A percentile compares a stretch with the other conserved stretches of the same genome.
phyloP scores from a whole-genome alignment of 2,797 vertebrate species.

The Gymnopithys bicolor region DNA sequence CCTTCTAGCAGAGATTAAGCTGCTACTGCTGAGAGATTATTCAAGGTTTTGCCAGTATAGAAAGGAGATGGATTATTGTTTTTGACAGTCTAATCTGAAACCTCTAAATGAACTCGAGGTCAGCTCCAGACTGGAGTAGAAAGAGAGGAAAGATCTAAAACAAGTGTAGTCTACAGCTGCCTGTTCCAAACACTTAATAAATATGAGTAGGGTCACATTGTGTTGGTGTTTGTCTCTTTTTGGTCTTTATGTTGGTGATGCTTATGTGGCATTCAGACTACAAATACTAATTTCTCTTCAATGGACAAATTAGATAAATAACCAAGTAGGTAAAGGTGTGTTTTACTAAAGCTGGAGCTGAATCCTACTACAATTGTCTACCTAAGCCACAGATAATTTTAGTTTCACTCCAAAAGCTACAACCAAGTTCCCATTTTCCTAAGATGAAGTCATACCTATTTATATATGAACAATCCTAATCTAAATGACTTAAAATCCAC shows the following conservation, averaged over 20 bases:
- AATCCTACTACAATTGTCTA: not conserved
- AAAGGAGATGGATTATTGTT: constrained; percentile 1
- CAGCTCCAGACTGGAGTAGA: not conserved
- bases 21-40: no score
- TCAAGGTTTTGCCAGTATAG: no score
- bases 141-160: not conserved
- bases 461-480: not conserved
- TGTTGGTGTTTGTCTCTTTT: not conserved
- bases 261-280: not conserved
- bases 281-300: not conserved
- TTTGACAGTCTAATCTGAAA: constrained; percentile 1
- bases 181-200: not conserved
- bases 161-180: not conserved
- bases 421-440: not conserved
- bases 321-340: not conserved
- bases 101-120: not conserved
- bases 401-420: not conserved
- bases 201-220: not conserved
- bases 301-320: not conserved
- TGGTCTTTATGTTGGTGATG: not conserved
- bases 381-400: not conserved
- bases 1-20: no score
- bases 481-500: not conserved
- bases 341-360: not conserved
- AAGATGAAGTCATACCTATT: not conserved